Conservation (phyloP, 2,888 invertebrate species). For the Parnassius smintheus region DNA sequence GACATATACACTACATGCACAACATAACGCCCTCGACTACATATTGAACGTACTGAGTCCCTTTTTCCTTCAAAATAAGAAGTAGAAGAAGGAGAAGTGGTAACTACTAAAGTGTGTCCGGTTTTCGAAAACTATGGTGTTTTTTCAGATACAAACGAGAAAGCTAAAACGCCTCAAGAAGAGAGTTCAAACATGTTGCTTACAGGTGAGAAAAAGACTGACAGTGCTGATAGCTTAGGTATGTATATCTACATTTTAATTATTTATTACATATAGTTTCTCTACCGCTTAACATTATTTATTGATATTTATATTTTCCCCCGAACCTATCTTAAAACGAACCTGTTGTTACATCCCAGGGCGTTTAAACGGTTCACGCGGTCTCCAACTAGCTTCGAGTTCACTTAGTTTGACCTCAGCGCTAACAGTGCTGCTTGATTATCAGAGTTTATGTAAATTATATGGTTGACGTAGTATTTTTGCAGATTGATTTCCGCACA, state of each 20-base stretch:
- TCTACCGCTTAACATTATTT: not conserved
- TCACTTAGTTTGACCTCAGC: too few relatives aligned
- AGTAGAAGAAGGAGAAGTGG: not conserved
- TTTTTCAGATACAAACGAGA: slow-evolving; percentile 59
- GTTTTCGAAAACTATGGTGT: not conserved
- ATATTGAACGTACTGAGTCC: too few relatives aligned
- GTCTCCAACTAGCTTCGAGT: too few relatives aligned
- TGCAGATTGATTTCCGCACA: too few relatives aligned
- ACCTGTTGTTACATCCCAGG: too few relatives aligned
- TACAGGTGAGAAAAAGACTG: slow-evolving; percentile 70
- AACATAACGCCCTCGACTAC: too few relatives aligned
- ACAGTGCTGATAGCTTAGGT: slow-evolving; percentile 75
- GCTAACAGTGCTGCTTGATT: too few relatives aligned
- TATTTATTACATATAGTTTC: not conserved
- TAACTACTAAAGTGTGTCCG: not conserved
- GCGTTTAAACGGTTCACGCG: too few relatives aligned
- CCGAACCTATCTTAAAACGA: too few relatives aligned
- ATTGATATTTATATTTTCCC: slow-evolving; percentile 33
- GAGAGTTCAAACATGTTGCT: slow-evolving; percentile 72
- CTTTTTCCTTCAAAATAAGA: not conserved
- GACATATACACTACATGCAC: too few relatives aligned
- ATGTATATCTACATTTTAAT: slow-evolving; percentile 30
- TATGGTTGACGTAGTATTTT: too few relatives aligned
- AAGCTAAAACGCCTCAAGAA: slow-evolving; percentile 65
- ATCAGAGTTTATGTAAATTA: too few relatives aligned